Evolutionary conservation across 1,140 invertebrate genomes (phyloP).

Genomic region (Drosophila mauritiana): DNA sequence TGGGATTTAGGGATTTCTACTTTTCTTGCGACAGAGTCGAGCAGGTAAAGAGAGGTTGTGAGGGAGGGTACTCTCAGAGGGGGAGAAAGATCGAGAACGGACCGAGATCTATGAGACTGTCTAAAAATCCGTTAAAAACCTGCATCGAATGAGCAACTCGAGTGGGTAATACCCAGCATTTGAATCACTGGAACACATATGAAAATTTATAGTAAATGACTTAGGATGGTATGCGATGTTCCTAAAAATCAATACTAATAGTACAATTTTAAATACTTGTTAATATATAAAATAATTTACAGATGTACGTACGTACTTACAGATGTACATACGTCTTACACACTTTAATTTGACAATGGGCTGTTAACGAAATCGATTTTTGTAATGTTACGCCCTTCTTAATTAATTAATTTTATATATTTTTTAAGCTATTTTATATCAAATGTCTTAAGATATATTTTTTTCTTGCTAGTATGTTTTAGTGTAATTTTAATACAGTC

Average conservation of each 20-base stretch:
- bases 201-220: not conserved
- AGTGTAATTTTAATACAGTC: too few species aligned
- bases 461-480: too few species aligned
- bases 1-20: constrained; percentile 47
- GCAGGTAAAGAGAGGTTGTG: constrained; percentile 43
- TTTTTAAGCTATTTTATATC: too few species aligned
- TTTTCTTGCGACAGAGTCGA: constrained; percentile 25
- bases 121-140: constrained; percentile 46
- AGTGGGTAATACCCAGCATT: constrained; percentile 19
- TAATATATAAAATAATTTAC: not conserved
- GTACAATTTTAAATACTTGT: not conserved
- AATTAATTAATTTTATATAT: too few species aligned
- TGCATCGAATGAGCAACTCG: constrained; percentile 10
- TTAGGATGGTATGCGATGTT: too few species aligned
- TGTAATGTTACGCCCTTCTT: too few species aligned
- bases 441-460: too few species aligned
- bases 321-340: too few species aligned
- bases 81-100: constrained; percentile 12
- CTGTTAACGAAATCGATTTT: too few species aligned
- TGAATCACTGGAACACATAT: constrained; percentile 1
- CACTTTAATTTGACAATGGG: not conserved
- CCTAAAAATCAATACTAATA: not conserved
- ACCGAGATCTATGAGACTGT: not conserved
- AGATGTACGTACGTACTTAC: too few species aligned
- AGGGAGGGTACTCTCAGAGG: constrained; percentile 1